phyloP scores from a whole-genome alignment of 2,797 vertebrate genomes.

The Orientallactaga sibirica region DNA sequence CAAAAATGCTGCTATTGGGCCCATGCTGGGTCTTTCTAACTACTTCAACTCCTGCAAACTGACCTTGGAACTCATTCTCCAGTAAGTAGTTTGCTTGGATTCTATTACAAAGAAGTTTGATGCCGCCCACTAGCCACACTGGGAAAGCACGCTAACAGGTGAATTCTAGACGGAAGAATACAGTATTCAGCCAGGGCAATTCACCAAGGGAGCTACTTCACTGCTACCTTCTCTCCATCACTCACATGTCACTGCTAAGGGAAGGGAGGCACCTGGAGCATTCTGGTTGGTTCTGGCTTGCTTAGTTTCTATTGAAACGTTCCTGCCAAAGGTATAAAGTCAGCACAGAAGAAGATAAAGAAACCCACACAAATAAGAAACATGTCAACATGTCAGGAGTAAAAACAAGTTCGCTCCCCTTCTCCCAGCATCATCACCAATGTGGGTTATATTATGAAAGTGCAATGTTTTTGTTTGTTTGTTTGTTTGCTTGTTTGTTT shows the following conservation, averaged over 20 bases:
- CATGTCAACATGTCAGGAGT: slow-evolving; percentile 18
- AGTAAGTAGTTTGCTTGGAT: background rate
- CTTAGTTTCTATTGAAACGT: slow-evolving; percentile 41
- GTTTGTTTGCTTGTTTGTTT: too few species aligned
- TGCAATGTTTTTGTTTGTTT: too few species aligned
- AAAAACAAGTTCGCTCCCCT: background rate
- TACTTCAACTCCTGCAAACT: background rate
- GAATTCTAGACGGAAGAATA: background rate
- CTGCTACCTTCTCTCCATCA: background rate
- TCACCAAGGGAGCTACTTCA: background rate
- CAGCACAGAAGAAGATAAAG: background rate
- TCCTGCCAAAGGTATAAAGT: slow-evolving; percentile 17
- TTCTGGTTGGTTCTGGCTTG: background rate
- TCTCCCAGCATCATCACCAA: background rate
- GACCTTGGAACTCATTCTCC: background rate
- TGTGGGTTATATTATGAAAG: background rate
- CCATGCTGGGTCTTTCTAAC: background rate
- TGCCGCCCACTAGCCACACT: background rate
- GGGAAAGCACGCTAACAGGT: background rate
- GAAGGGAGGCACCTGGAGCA: background rate
- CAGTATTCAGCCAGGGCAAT: background rate
- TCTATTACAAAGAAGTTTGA: background rate
- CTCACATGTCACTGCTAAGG: background rate
- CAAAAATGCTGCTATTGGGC: background rate
- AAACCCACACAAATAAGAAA: background rate